Evolutionary conservation across 2,888 invertebrate genomes (phyloP), one percentile per base, ranked within the genome.

Genomic region (Embidobia sp.): DNA sequence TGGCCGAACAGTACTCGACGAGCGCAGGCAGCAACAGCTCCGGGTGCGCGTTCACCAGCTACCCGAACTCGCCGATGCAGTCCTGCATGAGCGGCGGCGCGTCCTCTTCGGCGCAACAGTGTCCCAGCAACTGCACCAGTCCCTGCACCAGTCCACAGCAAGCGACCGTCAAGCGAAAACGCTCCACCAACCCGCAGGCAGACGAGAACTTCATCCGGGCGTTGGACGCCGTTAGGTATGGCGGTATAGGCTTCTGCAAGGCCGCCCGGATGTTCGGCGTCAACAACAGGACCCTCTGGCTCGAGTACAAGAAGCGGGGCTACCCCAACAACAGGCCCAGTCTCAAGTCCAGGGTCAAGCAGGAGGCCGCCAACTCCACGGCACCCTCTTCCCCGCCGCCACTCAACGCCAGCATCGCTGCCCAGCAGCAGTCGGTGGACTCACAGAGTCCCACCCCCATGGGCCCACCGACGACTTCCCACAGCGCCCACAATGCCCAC

Each of bases 171-270:
- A 94, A 94, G 83, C 92, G 95, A 33, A 94, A 95, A 83, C 92
- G 95, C 73, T 93, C 94, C 55, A 93, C 93, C 55, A 95, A 96
- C 90, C 95, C 95, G 0, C 96, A 95, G 87, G 93, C 94, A 0
- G 95, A 95, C 84, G 95, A 95, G 85, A 95, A 95, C 87, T 96
- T 96, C 89, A 94, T 95, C 79, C 91, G 94, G 27, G 96, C 96
- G 0, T 90, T 96, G 49, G 95, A 96, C 85, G 96, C 95, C 0
- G 96, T 96, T 0, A 92, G 95, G 75, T 94, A 93, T 84, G 96
- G 96, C 15, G 95, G 95, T 31, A 95, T 96, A 81, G 96, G 96
- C 1, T 96, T 96, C 89, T 96, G 96, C 89, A 95, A 95, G 85
- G 96, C 96, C 5, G 96, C 96, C 0, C 91, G 95, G 53, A 92